Evolutionary conservation across 2,888 invertebrate species (phyloP).

Genomic region (Pristionchus maxplancki): DNA sequence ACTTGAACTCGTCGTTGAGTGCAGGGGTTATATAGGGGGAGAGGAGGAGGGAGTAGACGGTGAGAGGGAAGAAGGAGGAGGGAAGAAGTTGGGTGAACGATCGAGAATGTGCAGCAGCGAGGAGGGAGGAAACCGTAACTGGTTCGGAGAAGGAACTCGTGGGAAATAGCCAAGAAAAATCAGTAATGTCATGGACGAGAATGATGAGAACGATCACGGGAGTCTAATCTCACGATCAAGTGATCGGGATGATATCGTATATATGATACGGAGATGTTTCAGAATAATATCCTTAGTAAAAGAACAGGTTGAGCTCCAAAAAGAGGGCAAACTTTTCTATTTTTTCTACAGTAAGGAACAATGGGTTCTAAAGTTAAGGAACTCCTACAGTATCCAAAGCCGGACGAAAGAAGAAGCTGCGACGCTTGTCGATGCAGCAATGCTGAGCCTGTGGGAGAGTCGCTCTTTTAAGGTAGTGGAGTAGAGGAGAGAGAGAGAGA

Average conservation of each 20-base stretch:
- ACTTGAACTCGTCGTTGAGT: constrained; percentile 18
- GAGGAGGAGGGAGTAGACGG: not conserved
- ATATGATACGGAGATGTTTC: too few species aligned
- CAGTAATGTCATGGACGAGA: not conserved
- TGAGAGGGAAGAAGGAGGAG: not conserved
- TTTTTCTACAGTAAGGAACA: too few species aligned
- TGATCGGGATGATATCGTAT: not conserved
- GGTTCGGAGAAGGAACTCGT: not conserved
- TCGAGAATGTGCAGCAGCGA: not conserved
- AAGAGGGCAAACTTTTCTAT: too few species aligned
- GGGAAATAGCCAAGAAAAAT: constrained; percentile 7
- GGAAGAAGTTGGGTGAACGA: not conserved
- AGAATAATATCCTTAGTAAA: too few species aligned
- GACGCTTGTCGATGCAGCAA: not conserved
- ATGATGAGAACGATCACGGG: not conserved
- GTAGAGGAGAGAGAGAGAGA: not conserved
- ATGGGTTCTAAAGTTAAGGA: not conserved
- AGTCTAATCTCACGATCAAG: not conserved
- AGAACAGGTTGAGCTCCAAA: too few species aligned
- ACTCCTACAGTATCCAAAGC: not conserved
- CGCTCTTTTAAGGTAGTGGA: constrained; percentile 20
- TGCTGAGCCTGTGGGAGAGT: not conserved
- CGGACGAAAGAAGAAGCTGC: not conserved
- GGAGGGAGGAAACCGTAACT: constrained; percentile 10
- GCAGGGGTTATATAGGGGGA: constrained; percentile 34